A percentile compares a stretch with the other conserved stretches of the same genome.
Evolutionary conservation across 1,140 invertebrate species (phyloP).

Genomic region (Helicoverpa armigera): DNA sequence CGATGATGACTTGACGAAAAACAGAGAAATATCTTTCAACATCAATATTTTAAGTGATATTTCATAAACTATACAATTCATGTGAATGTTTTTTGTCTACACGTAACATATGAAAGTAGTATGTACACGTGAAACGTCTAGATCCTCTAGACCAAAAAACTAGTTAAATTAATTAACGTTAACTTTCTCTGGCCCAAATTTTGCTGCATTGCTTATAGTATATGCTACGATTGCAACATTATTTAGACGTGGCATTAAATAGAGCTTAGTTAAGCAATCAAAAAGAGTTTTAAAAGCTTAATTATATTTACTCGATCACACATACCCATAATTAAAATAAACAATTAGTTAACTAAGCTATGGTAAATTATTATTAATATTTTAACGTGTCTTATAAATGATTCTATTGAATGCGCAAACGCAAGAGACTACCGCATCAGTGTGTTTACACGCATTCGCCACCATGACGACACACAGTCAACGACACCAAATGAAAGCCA

Average conservation of each 20-base stretch:
- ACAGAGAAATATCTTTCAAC: too few relatives aligned
- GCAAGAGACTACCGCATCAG: slow-evolving; percentile 24
- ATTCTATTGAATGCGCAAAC: slow-evolving; percentile 28
- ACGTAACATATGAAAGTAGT: too few relatives aligned
- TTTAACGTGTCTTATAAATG: not conserved
- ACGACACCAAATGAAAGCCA: slow-evolving; percentile 59
- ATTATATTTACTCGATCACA: not conserved
- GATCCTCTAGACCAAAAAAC: not conserved
- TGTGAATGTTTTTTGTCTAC: too few relatives aligned
- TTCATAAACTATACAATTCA: too few relatives aligned
- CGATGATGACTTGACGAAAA: too few relatives aligned
- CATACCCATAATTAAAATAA: not conserved
- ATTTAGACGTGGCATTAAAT: not conserved
- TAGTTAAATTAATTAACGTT: not conserved
- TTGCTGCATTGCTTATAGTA: not conserved
- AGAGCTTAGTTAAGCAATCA: not conserved
- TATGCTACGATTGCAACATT: not conserved
- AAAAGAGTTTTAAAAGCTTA: not conserved
- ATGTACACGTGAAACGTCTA: not conserved
- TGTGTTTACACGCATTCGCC: slow-evolving; percentile 33
- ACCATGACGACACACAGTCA: slow-evolving; percentile 56
- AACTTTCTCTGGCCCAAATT: not conserved
- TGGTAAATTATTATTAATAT: not conserved
- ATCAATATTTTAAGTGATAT: too few relatives aligned
- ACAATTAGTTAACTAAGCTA: not conserved